Base-by-base conservation (phyloP, 2,888 invertebrate species). In the Podotricha telesiphe region DNA sequence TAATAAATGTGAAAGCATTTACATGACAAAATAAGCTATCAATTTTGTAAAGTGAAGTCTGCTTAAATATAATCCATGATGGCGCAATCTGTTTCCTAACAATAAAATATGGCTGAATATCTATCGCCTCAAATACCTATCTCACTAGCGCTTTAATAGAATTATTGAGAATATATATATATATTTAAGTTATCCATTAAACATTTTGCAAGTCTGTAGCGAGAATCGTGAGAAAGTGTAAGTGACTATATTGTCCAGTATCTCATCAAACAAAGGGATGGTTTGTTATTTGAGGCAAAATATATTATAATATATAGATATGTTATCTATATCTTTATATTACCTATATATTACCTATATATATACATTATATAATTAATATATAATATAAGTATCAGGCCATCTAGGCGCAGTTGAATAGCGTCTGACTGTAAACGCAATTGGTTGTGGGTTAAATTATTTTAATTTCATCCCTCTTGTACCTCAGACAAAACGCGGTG, bases 61-160 rank as follows among this genome's bases (percentile, higher is more conserved):
- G 70, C 66, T 76, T 75, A 74, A 75, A 76, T 72, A 73, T 68
- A 71, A 72, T 71, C 69, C 72, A 72, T 68, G 64, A 68, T 55
- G 68, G 68, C 73, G 71, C 76, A 75, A 76, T 75, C 74, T 74
- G 75, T 74, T 72, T 68, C 69, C 65, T 67, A 65, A 67, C 71
- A 73, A 75, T 76, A 77, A 77, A 77, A 76, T 77, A 77, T 77
- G 65, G 73, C 66, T 61, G 71, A 71, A 75, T 68, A 70, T 69
- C 68, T 71, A 71, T 59, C 71, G 72, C 70, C 68, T 72, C 45
- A 50, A 66, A 10, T 37, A 34, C 22, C 40, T 73, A 64, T 64
- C 40, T 34, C 64, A 73, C 64, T 67, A 45, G 42, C 71, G 67
- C n/a, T 50, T 0, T 15, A 17, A 6, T 19, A 40, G 11, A 62